Base-by-base conservation (phyloP, 2,888 invertebrate species). In the Parnassius glacialis region DNA sequence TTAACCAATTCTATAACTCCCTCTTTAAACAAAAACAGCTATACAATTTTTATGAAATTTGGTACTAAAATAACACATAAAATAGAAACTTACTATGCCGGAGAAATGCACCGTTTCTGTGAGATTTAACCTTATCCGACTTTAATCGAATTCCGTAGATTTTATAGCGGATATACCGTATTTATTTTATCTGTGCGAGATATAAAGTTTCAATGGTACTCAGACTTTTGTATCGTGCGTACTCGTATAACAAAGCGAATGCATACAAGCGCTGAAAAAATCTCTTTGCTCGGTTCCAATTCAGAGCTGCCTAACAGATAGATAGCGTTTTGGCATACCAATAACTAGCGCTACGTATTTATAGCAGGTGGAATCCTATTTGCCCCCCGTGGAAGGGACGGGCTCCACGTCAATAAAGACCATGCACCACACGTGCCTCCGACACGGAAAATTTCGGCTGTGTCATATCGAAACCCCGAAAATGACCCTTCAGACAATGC, bases 371-470 rank as follows among this genome's bases (percentile, higher is more conserved):
- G 84, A 81, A 85, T 85, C 83, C 82, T 77, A 83, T 83, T 83
- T 80, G 75, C 75, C 67, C 67, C 75, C 67, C 65, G 78, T 76
- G 78, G 84, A 83, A 77, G 83, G 83, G 77, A 81, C 76, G 70
- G 77, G 76, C 79, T 78, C 77, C 75, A 74, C 87, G 81, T 85
- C 87, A 88, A 89, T 90, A 89, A 85, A 87, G 83, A 83, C 84
- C 78, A 76, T 80, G 85, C 83, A 83, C 82, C 89, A 88, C 86
- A 88, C 87, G 88, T 90, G 89, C 82, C 82, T 75, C 78, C 81
- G 80, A 84, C 81, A 80, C 83, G 82, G 86, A 84, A 85, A 87
- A 86, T 86, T 84, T 81, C 79, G 69, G 67, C 70, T 68, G 69
- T 75, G 71, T 70, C 12, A 9, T 0, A 56, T 12, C 34, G 25